Conservation (phyloP, 1,140 invertebrate genomes). For the Penaeus indicus region DNA sequence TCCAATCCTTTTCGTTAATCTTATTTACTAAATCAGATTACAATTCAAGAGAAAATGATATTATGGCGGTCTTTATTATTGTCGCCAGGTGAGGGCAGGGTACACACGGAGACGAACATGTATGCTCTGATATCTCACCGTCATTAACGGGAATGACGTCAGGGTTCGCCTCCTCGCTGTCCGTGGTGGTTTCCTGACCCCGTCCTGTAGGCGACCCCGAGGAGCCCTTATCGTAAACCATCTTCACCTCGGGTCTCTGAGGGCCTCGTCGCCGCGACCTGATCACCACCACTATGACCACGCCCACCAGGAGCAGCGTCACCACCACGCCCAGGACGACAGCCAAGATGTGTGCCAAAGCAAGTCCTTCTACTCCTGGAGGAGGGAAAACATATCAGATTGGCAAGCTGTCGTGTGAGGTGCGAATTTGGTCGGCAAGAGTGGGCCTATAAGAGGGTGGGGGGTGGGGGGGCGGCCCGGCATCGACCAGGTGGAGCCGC, state of each 20-base stretch:
- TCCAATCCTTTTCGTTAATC: too few species aligned
- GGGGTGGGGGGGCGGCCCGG: too few species aligned
- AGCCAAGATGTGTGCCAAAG: conserved; percentile 81
- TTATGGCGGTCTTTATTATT: too few species aligned
- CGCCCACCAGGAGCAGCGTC: conserved; percentile 24
- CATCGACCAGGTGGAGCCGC: conserved; percentile 74
- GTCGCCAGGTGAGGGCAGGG: too few species aligned
- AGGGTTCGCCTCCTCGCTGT: conserved; percentile 24
- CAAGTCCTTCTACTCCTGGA: conserved; percentile 70
- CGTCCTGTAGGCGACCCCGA: neutral
- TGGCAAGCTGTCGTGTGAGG: too few species aligned
- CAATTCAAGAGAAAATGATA: too few species aligned
- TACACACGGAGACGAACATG: too few species aligned
- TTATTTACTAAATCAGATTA: too few species aligned
- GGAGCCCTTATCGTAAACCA: conserved; percentile 42
- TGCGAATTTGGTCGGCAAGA: neutral
- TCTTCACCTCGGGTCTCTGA: conserved; percentile 40
- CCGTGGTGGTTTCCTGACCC: conserved; percentile 23
- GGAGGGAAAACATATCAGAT: too few species aligned
- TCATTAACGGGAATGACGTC: conserved; percentile 49
- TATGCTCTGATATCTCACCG: conserved; percentile 9
- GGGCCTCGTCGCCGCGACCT: conserved; percentile 21
- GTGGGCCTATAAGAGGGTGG: neutral
- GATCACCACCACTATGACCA: conserved; percentile 47
- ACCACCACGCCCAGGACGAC: conserved; percentile 78